Evolutionary conservation across 2,113 vertebrate genomes (phyloP).

Genomic region (Neopipo cinnamomea): DNA sequence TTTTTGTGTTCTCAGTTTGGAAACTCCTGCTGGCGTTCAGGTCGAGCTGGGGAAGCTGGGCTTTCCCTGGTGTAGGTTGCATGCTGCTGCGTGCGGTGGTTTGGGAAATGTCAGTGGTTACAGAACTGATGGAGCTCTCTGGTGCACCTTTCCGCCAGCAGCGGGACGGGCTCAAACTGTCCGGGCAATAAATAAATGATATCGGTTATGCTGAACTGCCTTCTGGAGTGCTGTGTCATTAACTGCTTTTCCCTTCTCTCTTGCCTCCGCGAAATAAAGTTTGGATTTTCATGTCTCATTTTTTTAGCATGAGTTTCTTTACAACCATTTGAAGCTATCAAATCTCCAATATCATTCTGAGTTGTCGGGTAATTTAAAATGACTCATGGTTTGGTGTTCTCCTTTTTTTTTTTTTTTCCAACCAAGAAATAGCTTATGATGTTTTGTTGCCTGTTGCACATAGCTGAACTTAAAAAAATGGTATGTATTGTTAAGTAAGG

Average conservation of each 20-base stretch:
- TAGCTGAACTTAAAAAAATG: background rate
- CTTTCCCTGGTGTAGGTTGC: background rate
- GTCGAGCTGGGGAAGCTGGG: background rate
- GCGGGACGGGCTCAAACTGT: background rate
- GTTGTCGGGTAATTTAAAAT: background rate
- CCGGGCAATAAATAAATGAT: background rate
- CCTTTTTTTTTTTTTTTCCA: no score
- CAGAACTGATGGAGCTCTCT: background rate
- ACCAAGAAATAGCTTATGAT: background rate
- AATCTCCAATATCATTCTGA: background rate
- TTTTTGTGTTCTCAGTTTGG: background rate
- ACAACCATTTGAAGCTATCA: background rate
- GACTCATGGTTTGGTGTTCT: background rate
- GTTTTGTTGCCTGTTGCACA: slow-evolving; percentile 21
- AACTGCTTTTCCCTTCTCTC: background rate
- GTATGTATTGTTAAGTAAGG: background rate
- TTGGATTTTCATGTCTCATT: background rate
- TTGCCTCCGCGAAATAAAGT: background rate
- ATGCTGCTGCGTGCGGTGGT: background rate
- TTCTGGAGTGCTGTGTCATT: background rate
- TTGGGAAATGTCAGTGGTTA: background rate
- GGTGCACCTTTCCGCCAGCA: background rate
- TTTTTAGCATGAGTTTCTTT: background rate
- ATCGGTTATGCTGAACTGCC: background rate
- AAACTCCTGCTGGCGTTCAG: background rate